Base-by-base conservation (phyloP, 2,113 vertebrate genomes). In the Martes martes region DNA sequence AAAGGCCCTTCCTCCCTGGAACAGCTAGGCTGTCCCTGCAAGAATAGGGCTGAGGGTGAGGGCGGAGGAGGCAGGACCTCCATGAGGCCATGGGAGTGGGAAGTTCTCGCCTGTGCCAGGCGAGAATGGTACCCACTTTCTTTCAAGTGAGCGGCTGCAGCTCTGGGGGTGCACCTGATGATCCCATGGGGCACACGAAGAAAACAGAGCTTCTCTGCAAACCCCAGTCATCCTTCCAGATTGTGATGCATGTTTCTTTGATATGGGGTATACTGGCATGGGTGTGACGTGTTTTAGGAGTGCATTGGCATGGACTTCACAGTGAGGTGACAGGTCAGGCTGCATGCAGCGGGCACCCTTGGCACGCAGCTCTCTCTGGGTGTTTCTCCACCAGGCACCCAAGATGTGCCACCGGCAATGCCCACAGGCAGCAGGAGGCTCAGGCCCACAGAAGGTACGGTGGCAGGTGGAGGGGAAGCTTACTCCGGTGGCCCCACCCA, bases 251-350 rank as follows among this genome's bases (percentile, higher is more conserved):
- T 7, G 10, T 63, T 39, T 45, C 0, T 39, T 42, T 11, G 1
- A 8, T 11, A 45, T 1, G 1, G 9, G 45, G 33, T 4, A 2
- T 15, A 16, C 4, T 3, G 11, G 7, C 13, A 1, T 2, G 63
- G 10, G 33, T 7, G 9, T 13, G 4, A 24, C 39, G 4, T 4
- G 47, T 81, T 3, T 14, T 11, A 67, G 45, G n/a, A 9, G 33
- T 0, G 10, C 4, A 4, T 0, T n/a, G n/a, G 23, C 15, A 3
- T 23, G 57, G 61, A 24, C 74, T 19, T 71, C 91, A 83, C 42
- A 19, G 67, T 1, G 45, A 52, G n/a, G 23, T 2, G 26, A 78
- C 76, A 4, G 74, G 7, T 47, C 24, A 47, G 74, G 74, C 16
- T 10, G 42, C 42, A 24, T 2, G 24, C 3, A 5, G 28, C 61